A percentile compares a stretch with the other conserved stretches of the same genome.
These are phyloP conservation scores for Mesoclemmys tuberculata DNA, from an alignment of 2,113 vertebrate species.

Conservation along the genomic window DNA sequence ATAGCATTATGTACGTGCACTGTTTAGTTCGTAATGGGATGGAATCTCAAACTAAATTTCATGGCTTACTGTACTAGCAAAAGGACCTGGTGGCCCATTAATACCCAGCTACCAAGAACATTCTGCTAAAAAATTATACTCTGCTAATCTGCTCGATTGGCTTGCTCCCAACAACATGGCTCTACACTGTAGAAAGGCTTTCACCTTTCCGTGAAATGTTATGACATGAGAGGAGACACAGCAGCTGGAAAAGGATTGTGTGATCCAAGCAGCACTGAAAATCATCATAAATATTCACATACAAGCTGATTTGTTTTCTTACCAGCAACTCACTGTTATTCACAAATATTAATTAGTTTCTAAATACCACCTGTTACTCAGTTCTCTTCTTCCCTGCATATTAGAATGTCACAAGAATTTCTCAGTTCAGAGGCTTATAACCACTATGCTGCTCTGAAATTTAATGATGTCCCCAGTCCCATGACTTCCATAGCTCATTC, in stretches of 20 bases:
- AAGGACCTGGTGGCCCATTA: conserved; percentile 1
- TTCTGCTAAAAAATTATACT: rapidly evolving
- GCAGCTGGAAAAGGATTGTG: conserved; percentile 16
- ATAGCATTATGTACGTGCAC: conserved; percentile 52
- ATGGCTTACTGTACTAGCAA: conserved; percentile 15
- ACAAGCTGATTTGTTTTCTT: conserved; percentile 58
- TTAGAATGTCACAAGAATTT: not conserved
- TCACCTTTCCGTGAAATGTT: not conserved
- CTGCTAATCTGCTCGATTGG: not conserved
- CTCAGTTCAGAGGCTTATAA: not conserved
- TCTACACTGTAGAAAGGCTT: rapidly evolving
- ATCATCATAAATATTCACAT: conserved; percentile 52
- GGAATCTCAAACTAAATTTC: conserved; percentile 50
- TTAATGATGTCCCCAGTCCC: conserved; percentile 46
- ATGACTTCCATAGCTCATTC: conserved; percentile 14
- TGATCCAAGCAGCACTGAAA: conserved; percentile 22
- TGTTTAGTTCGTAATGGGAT: conserved; percentile 53
- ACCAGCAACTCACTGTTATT: conserved; percentile 45
- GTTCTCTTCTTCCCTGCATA: not conserved
- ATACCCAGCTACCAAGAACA: not conserved
- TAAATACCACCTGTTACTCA: conserved; percentile 57
- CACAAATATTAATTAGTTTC: conserved; percentile 64
- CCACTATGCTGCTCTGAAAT: not conserved
- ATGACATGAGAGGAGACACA: not conserved
- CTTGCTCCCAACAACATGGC: rapidly evolving